Evolutionary conservation across 2,888 invertebrate genomes (phyloP).

Genomic region (Metallyticus violacea): DNA sequence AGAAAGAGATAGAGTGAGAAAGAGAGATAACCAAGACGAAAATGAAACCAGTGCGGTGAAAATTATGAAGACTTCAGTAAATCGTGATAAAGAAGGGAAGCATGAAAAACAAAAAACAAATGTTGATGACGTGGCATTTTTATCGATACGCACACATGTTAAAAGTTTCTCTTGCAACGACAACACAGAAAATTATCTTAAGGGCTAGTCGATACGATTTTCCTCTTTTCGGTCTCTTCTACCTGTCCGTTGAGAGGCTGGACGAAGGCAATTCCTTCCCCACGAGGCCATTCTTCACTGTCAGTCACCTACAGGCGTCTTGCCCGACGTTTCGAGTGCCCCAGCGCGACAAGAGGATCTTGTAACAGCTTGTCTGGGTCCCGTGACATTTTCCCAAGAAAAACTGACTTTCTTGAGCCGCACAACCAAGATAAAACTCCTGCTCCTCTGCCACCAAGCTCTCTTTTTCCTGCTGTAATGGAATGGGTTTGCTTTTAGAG

Average conservation of each 20-base stretch:
- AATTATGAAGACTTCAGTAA: no score
- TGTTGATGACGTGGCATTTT: no score
- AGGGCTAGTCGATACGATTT: background rate
- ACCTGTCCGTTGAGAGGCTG: background rate
- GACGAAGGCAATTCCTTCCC: background rate
- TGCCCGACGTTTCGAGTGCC: background rate
- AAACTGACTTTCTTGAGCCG: background rate
- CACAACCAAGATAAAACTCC: no score
- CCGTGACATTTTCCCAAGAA: background rate
- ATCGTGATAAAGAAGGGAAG: no score
- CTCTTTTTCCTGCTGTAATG: background rate
- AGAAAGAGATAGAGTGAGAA: no score
- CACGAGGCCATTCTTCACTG: conserved; percentile 7
- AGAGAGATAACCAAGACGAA: no score
- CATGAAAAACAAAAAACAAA: no score
- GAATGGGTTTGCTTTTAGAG: background rate
- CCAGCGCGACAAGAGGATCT: background rate
- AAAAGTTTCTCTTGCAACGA: no score
- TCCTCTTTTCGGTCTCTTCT: background rate
- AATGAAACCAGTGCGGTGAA: no score
- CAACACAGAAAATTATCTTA: background rate
- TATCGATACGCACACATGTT: no score
- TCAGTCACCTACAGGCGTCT: background rate
- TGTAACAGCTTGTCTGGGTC: background rate
- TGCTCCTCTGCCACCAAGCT: background rate